Conservation (phyloP, 2,113 vertebrate genomes). For the Mugil cephalus region DNA sequence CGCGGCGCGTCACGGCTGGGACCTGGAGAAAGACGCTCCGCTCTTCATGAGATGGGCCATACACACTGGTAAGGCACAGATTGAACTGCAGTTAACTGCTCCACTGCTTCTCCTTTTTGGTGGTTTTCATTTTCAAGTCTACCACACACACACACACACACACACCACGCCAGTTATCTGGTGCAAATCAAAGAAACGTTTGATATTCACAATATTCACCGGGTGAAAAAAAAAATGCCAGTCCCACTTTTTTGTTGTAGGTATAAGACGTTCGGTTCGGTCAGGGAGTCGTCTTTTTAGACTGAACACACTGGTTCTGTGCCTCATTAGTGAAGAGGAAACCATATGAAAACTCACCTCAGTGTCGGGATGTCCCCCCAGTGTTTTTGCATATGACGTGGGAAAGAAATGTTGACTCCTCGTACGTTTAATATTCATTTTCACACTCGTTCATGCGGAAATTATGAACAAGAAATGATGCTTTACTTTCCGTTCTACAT, state of each 20-base stretch:
- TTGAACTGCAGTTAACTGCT: not conserved
- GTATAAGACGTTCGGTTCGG: not conserved
- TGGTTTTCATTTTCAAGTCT: conserved; percentile 4
- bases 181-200: conserved; percentile 1
- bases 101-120: conserved; percentile 39
- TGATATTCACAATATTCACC: not conserved
- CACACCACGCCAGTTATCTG: not conserved
- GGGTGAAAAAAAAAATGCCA: too few species aligned
- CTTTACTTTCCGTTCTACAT: not conserved
- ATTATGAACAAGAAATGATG: not conserved
- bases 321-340: not conserved
- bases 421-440: too few species aligned
- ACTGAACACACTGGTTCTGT: too few species aligned
- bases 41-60: conserved; percentile 97
- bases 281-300: not conserved
- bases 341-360: not conserved
- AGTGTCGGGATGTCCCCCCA: not conserved
- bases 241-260: not conserved
- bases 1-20: conserved; percentile 96
- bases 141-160: not conserved
- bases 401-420: too few species aligned
- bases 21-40: conserved; percentile 95
- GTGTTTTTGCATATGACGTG: too few species aligned
- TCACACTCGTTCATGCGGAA: too few species aligned
- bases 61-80: conserved; percentile 89